Evolutionary conservation across 2,888 invertebrate species (phyloP).

Genomic region (Perithous albicinctus): DNA sequence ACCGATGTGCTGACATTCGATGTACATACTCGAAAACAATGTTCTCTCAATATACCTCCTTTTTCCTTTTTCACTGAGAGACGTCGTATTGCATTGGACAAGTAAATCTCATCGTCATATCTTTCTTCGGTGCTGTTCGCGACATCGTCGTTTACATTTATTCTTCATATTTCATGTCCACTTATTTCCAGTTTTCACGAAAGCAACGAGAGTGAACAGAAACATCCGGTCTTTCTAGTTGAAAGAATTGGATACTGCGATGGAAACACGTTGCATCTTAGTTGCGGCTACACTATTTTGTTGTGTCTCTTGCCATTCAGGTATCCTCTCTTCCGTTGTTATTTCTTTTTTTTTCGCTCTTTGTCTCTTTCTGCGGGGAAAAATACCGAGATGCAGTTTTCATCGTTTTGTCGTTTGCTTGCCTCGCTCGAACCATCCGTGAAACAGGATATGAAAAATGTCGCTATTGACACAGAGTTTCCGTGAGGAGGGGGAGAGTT

Average conservation of each 20-base stretch:
- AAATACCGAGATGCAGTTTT: conserved; percentile 6
- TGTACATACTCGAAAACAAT: background rate
- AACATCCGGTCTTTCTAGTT: background rate
- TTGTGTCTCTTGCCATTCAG: background rate
- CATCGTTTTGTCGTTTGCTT: conserved; percentile 16
- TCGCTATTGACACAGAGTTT: conserved; percentile 44
- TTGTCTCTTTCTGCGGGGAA: conserved; percentile 21
- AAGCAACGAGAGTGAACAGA: background rate
- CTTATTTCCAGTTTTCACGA: conserved; percentile 1
- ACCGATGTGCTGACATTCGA: background rate
- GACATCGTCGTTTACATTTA: background rate
- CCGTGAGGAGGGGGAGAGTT: conserved; percentile 11
- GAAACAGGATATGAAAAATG: conserved; percentile 57
- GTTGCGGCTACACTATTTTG: background rate
- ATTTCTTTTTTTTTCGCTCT: background rate
- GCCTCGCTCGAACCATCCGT: conserved; percentile 29
- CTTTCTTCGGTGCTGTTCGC: background rate
- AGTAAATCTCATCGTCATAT: background rate
- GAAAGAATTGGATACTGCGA: background rate
- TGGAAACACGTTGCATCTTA: background rate
- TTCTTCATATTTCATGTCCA: background rate
- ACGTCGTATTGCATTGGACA: background rate
- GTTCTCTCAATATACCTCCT: background rate
- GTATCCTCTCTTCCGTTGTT: background rate
- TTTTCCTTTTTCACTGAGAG: background rate